phyloP scores from a whole-genome alignment of 2,888 invertebrate genomes.

The Megaustenia siamemsis region DNA sequence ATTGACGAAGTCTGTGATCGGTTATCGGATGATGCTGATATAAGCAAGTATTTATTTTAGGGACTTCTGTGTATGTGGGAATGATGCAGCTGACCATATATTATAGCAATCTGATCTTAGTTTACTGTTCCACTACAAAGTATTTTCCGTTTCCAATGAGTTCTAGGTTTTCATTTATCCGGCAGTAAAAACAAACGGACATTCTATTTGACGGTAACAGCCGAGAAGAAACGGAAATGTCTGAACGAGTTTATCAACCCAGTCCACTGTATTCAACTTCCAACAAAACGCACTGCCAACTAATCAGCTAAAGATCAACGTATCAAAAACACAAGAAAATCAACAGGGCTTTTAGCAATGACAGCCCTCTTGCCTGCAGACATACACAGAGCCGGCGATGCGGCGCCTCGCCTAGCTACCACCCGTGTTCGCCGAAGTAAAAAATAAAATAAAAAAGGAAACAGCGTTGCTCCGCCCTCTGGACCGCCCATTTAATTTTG shows the following conservation, averaged over 20 bases:
- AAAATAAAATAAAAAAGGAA: no score
- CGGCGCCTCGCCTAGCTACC: constrained; percentile 24
- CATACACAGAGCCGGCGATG: constrained; percentile 23
- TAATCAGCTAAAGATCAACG: constrained; percentile 16
- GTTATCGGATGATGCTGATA: no score
- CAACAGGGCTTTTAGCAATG: constrained; percentile 32
- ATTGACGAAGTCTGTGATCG: no score
- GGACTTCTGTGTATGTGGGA: no score
- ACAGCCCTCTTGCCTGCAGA: constrained; percentile 13
- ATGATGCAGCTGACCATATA: no score
- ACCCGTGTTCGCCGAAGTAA: neutral
- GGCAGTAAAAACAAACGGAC: neutral
- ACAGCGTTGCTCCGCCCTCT: constrained; percentile 13
- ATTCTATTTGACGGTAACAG: neutral
- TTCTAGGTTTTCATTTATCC: neutral
- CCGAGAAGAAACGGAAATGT: constrained; percentile 15
- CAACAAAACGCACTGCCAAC: constrained; percentile 4
- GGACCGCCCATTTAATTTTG: constrained; percentile 21
- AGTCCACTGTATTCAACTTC: constrained; percentile 2
- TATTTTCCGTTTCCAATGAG: neutral
- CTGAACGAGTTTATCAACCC: constrained; percentile 17
- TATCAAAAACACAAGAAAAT: constrained; percentile 31
- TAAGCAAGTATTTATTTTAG: no score
- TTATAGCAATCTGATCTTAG: no score
- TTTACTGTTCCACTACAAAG: no score